Evolutionary conservation across 2,888 invertebrate genomes (phyloP), one percentile per base, ranked within the genome.

Genomic region (Rotaria socialis): DNA sequence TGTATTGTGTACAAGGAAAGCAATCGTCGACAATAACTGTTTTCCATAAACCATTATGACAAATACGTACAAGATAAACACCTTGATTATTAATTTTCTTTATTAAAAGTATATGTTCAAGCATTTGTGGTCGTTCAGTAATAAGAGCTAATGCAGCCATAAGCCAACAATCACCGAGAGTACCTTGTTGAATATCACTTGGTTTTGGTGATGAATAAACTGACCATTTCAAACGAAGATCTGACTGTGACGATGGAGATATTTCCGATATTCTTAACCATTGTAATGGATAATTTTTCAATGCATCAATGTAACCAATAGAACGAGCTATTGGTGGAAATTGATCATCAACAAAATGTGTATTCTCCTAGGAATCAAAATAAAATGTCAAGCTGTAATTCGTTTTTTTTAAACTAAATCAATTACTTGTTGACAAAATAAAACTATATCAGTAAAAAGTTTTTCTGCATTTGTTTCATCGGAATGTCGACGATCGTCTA

Each of bases 21-120:
- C 96, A 93, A 92, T 99, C 98, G 90, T 99, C 98, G 0, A 99
- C 95, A 24, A 97, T 93, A 52, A 98, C 95, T 0, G 96, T 96
- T 75, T 94, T 95, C 98, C 98, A 98, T 88, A 95, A 94, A 6
- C 99, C 99, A 90, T 99, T 97, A 91, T 97, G 96, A 91, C 97
- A 99, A 87, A 99, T 93, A 14, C 91, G 88, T n/a, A 91, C 90
- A 89, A 92, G 92, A 89, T 93, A 93, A 14, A 92, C 92, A 10
- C 93, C 93, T 60, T 87, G 84, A 47, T 52, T n/a, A 75, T 85
- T 85, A 14, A 80, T 47, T 16, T 55, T 55, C 84, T 85, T 85
- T 24, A 84, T 87, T 52, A 87, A 84, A 10, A 87, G 50, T 22
- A 87, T 85, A 75, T 84, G 56, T 85, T 67, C 43, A n/a, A 86